These are phyloP conservation scores for Caenorhabditis uteleia DNA, from an alignment of 2,888 invertebrate genomes.

Conservation along the genomic window DNA sequence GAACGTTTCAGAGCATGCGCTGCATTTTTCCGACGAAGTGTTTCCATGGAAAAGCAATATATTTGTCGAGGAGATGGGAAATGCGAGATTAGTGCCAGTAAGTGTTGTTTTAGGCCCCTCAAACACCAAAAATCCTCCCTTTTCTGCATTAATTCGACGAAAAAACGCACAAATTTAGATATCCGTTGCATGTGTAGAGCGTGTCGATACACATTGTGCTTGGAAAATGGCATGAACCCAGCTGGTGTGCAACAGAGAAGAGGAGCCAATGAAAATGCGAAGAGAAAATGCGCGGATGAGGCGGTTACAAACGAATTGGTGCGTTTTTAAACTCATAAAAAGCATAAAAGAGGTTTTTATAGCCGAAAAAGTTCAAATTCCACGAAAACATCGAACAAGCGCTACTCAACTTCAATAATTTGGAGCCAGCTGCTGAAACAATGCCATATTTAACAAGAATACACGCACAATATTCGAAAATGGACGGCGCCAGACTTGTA, in stretches of 20 bases:
- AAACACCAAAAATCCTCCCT: too few species aligned
- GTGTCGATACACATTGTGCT: constrained; percentile 20
- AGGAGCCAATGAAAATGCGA: constrained; percentile 26
- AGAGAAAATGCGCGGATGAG: too few species aligned
- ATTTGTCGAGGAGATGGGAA: constrained; percentile 14
- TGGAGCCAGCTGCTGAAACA: constrained; percentile 2
- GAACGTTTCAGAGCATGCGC: constrained; percentile 28
- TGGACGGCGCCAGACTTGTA: constrained; percentile 24
- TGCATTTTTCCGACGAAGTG: constrained; percentile 35
- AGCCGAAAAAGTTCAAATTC: too few species aligned
- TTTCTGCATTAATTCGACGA: too few species aligned
- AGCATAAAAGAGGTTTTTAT: too few species aligned
- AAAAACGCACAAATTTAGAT: too few species aligned
- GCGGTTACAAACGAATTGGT: too few species aligned
- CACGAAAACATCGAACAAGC: too few species aligned
- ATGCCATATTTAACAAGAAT: constrained; percentile 28
- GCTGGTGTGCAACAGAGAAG: constrained; percentile 27
- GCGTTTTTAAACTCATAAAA: too few species aligned
- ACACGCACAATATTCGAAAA: constrained; percentile 25
- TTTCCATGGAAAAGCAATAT: constrained; percentile 21
- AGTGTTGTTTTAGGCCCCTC: too few species aligned
- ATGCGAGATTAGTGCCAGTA: constrained; percentile 29
- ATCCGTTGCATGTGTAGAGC: constrained; percentile 31
- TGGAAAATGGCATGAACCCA: constrained; percentile 28
- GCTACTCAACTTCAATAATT: too few species aligned